A percentile compares a stretch with the other conserved stretches of the same genome.
phyloP scores from a whole-genome alignment of 2,113 vertebrate genomes.

The Hemibates koningsi region DNA sequence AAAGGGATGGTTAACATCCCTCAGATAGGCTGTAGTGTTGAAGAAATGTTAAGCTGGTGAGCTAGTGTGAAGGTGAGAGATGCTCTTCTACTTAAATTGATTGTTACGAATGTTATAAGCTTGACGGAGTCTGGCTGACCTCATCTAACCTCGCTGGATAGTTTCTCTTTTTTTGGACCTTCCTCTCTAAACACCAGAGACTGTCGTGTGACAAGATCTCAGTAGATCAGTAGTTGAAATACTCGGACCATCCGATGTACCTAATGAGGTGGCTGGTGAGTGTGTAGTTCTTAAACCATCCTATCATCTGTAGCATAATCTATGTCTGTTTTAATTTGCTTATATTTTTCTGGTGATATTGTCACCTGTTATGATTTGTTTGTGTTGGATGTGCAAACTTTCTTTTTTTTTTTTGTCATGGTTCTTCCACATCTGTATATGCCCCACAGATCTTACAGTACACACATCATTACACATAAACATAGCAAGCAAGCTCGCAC shows the following conservation, averaged over 20 bases:
- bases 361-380: not conserved
- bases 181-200: not conserved
- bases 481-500: not conserved
- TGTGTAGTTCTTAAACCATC: not conserved
- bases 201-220: not conserved
- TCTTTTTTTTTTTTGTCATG: not conserved
- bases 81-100: not conserved
- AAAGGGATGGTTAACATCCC: not conserved
- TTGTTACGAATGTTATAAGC: not conserved
- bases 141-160: not conserved
- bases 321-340: not conserved
- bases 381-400: not conserved
- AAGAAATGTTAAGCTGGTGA: not conserved
- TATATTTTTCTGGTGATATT: not conserved
- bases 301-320: not conserved
- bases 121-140: not conserved
- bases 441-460: not conserved
- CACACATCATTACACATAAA: not conserved
- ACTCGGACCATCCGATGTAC: fast-evolving
- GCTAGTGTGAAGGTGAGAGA: not conserved
- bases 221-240: not conserved
- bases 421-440: not conserved
- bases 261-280: not conserved
- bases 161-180: not conserved
- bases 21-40: not conserved